phyloP scores from a whole-genome alignment of 2,797 vertebrate genomes.

The Oophaga sylvatica region DNA sequence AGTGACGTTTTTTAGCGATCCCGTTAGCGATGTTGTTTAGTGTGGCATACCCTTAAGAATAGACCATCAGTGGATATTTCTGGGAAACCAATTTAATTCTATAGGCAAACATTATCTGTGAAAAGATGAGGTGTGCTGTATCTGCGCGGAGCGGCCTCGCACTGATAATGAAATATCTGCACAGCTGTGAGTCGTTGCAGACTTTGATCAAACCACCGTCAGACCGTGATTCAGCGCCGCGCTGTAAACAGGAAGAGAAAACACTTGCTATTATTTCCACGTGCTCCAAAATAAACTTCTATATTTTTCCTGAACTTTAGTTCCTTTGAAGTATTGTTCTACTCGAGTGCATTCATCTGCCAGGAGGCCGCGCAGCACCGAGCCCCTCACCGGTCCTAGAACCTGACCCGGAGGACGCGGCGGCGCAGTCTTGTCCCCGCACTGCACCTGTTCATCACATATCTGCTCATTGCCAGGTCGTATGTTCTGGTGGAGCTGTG shows the following conservation, averaged over 20 bases:
- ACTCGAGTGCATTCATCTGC: conserved; percentile 41
- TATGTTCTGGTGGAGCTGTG: neutral
- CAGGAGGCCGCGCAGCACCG: neutral
- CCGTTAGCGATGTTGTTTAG: no score
- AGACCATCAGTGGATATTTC: no score
- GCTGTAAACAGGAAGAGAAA: conserved; percentile 55
- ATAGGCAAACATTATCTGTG: neutral
- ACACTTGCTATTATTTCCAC: conserved; percentile 52
- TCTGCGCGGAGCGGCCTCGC: neutral
- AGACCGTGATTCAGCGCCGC: neutral
- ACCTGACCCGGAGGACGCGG: neutral
- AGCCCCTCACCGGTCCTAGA: neutral
- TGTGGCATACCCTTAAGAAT: no score
- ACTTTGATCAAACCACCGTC: conserved; percentile 36
- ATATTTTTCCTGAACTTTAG: conserved; percentile 39
- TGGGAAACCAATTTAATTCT: no score
- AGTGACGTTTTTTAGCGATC: no score
- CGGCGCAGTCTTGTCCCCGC: neutral
- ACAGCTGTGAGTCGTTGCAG: conserved; percentile 11
- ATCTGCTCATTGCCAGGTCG: neutral
- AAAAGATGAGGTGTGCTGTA: no score
- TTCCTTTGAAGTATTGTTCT: conserved; percentile 58
- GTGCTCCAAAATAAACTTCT: conserved; percentile 35
- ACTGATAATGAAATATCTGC: neutral
- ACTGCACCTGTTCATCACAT: neutral